These are phyloP conservation scores for Dermatemys mawii DNA, from an alignment of 2,113 vertebrate genomes.

Conservation along the genomic window DNA sequence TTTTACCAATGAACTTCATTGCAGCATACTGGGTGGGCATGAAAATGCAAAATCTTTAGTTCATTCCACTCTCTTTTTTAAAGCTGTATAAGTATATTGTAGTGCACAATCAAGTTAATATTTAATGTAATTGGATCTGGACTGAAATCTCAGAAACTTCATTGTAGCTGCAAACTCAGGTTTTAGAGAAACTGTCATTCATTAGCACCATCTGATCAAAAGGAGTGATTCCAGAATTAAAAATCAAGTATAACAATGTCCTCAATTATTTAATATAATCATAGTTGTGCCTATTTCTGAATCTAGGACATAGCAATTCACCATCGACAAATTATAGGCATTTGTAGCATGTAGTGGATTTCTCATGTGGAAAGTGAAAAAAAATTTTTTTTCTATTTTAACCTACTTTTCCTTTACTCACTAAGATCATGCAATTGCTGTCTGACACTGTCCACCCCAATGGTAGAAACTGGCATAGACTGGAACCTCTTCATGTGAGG, in stretches of 20 bases:
- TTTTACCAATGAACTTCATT: background rate
- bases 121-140: conserved; percentile 58
- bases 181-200: conserved; percentile 42
- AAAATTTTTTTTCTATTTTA: background rate
- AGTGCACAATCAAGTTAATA: conserved; percentile 43
- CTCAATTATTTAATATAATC: background rate
- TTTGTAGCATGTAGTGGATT: background rate
- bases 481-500: background rate
- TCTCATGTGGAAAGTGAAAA: background rate
- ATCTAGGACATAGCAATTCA: background rate
- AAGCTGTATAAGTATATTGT: conserved; percentile 34
- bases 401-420: background rate
- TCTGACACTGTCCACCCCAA: background rate
- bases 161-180: conserved; percentile 49
- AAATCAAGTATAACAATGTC: accelerated
- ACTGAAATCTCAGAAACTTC: conserved; percentile 62
- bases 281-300: background rate
- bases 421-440: background rate
- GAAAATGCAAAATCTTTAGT: background rate
- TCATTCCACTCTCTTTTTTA: conserved; percentile 6
- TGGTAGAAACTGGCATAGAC: background rate
- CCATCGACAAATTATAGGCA: background rate
- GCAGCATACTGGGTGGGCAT: background rate
- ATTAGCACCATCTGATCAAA: background rate
- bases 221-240: background rate